Percentiles rank a stretch among this genome's conserved stretches.
These are phyloP conservation scores for Forpus xanthops DNA, from an alignment of 2,797 vertebrate genomes.

Conservation along the genomic window DNA sequence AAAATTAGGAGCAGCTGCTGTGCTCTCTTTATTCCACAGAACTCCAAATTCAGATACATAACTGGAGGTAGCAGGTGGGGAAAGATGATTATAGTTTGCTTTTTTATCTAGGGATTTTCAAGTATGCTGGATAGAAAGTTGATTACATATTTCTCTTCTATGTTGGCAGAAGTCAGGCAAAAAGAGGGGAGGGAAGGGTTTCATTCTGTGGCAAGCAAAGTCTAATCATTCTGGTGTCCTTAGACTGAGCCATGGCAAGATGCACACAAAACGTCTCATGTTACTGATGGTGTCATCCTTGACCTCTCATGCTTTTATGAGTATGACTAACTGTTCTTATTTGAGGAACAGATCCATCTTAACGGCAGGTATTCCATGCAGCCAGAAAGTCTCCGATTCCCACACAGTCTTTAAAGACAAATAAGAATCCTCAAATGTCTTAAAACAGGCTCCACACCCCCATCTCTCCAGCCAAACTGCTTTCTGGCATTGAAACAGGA, in stretches of 20 bases:
- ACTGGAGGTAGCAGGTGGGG: not conserved
- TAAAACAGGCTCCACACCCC: not conserved
- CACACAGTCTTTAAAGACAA: not conserved
- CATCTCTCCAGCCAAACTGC: not conserved
- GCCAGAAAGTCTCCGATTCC: not conserved
- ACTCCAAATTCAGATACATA: not conserved
- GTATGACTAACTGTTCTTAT: not conserved
- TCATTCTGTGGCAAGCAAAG: not conserved
- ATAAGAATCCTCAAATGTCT: not conserved
- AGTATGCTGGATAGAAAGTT: not conserved
- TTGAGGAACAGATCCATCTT: not conserved
- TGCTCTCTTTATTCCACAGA: not conserved
- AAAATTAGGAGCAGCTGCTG: not conserved
- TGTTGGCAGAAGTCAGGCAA: not conserved
- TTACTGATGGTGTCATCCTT: not conserved
- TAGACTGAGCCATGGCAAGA: not conserved
- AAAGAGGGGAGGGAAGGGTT: not conserved
- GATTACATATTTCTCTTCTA: not conserved
- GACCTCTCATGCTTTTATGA: not conserved
- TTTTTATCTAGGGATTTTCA: not conserved
- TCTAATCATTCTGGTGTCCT: not conserved
- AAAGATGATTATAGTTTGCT: not conserved
- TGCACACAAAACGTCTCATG: accelerated
- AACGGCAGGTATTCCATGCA: not conserved
- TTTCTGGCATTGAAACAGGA: not conserved